These are phyloP conservation scores for Episyrphus balteatus DNA, from an alignment of 1,140 invertebrate species.

Conservation along the genomic window DNA sequence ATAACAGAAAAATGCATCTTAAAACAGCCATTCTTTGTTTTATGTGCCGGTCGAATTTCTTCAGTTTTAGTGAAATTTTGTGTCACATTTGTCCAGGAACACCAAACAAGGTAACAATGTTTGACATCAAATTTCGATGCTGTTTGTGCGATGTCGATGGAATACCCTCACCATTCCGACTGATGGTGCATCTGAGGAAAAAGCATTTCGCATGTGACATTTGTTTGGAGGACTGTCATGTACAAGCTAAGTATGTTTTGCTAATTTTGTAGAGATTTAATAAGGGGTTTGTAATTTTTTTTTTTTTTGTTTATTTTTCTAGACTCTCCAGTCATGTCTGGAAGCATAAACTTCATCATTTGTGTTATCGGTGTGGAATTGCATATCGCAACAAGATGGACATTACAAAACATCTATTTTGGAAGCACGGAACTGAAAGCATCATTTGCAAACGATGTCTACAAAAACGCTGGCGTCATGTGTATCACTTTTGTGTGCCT, in stretches of 20 bases:
- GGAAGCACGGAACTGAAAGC: conserved; percentile 84
- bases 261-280: not conserved
- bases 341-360: conserved; percentile 76
- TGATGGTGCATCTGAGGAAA: conserved; percentile 76
- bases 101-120: conserved; percentile 48
- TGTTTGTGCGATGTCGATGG: conserved; percentile 60
- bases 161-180: conserved; percentile 68
- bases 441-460: conserved; percentile 71
- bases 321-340: conserved; percentile 71
- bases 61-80: conserved; percentile 70
- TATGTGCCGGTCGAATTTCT: conserved; percentile 77
- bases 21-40: conserved; percentile 67
- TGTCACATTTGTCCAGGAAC: conserved; percentile 73
- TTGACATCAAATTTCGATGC: conserved; percentile 49
- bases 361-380: conserved; percentile 75
- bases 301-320: conserved; percentile 37
- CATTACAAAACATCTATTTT: conserved; percentile 77
- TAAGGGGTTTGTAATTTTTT: not conserved
- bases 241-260: conserved; percentile 40
- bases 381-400: conserved; percentile 75
- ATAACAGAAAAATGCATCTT: conserved; percentile 73
- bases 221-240: conserved; percentile 65
- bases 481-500: conserved; percentile 80
- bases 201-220: conserved; percentile 74
- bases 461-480: conserved; percentile 80